A percentile compares a stretch with the other conserved stretches of the same genome.
Evolutionary conservation across 2,113 vertebrate genomes (phyloP).

Genomic region (Albula glossodonta): DNA sequence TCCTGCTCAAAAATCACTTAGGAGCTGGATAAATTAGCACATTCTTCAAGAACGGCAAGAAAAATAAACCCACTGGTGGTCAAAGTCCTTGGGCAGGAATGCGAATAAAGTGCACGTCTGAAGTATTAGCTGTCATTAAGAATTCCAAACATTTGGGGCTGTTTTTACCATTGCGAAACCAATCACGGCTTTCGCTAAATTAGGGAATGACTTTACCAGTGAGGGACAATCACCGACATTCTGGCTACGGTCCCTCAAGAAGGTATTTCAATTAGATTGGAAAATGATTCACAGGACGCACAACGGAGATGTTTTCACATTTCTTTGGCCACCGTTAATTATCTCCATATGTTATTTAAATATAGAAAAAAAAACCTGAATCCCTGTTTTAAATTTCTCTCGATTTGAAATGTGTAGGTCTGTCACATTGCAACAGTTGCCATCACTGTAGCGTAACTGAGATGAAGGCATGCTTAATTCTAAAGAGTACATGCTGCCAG

Average conservation of each 20-base stretch:
- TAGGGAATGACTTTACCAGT: conserved; percentile 25
- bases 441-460: too few relatives aligned
- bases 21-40: background rate
- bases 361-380: too few relatives aligned
- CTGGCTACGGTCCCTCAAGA: conserved; percentile 10
- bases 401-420: too few relatives aligned
- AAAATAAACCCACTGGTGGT: conserved; percentile 2
- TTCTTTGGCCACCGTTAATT: conserved; percentile 25
- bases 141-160: conserved; percentile 10
- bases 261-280: conserved; percentile 23
- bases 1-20: background rate
- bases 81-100: background rate
- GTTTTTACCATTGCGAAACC: background rate
- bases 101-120: background rate
- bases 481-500: too few relatives aligned
- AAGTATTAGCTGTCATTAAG: conserved; percentile 3
- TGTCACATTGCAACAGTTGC: too few relatives aligned
- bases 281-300: background rate
- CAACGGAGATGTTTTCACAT: conserved; percentile 2
- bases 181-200: background rate
- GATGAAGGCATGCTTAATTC: too few relatives aligned
- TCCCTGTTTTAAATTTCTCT: too few relatives aligned
- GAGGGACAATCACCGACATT: conserved; percentile 10
- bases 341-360: conserved; percentile 21
- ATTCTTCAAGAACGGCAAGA: background rate